Base-by-base conservation (phyloP, 2,888 invertebrate species). In the Diadegma fenestrale region DNA sequence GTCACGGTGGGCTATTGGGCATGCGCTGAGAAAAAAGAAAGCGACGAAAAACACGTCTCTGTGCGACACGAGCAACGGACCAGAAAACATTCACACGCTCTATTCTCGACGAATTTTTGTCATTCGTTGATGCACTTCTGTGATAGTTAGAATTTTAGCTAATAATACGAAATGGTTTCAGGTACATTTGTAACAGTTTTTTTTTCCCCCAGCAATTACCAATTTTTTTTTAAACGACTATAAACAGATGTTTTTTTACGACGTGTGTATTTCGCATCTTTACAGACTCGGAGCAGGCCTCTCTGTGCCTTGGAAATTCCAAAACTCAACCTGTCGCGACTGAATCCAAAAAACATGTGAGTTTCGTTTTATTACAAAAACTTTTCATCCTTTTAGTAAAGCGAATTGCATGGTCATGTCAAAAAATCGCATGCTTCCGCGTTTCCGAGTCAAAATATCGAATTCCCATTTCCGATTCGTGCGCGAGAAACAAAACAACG, bases 261-360 rank as follows among this genome's bases (percentile, higher is more conserved):
- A 19, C 17, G n/a, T 69, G 26, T 22, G 6, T 33, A 48, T 37
- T 69, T n/a, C 17, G 61, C 72, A 22, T 79, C n/a, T 1, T 88
- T 86, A 17, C 81, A 89, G 89, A 89, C 45, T 80, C 87, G 12
- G 89, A 89, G n/a, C n/a, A n/a, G n/a, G 82, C 89, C 19, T 82
- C 89, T 22, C 61, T 89, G 63, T 89, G 88, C 81, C 75, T 88
- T 73, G 88, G 85, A 2, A 79, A 80, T 61, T 45, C 87, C 1
- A 87, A 75, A 33, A 69, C 79, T 37, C 82, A 84, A 51, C 68
- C 88, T 14, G 73, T 88, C 58, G 26, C 76, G 12, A 54, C 41
- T 8, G 80, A 64, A 61, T 45, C 76, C 26, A 66, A 66, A 51
- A 82, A 76, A 76, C 66, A 82, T 82, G 85, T 85, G 66, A 85